Evolutionary conservation across 1,140 invertebrate species (phyloP).

Genomic region (Zaprionus africanus): DNA sequence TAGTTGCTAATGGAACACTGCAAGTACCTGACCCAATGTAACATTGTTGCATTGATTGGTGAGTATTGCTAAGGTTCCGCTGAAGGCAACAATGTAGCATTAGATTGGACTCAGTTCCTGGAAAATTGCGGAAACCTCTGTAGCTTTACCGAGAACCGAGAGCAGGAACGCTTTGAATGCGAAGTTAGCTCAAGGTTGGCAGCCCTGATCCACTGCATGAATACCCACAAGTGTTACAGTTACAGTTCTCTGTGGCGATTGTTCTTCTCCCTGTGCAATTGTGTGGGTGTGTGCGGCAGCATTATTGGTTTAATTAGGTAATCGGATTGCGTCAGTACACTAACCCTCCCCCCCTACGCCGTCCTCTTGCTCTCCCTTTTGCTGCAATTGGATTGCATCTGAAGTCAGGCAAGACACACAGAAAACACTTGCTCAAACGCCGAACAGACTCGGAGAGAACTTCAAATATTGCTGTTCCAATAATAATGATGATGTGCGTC

Average conservation of each 20-base stretch:
- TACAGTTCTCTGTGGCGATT: background rate
- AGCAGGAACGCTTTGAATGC: too few species aligned
- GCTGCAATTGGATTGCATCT: conserved; percentile 27
- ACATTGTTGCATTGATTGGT: too few species aligned
- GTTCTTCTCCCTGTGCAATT: conserved; percentile 11
- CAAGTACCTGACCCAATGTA: too few species aligned
- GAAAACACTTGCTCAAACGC: conserved; percentile 28
- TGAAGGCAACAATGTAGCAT: too few species aligned
- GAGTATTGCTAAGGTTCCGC: too few species aligned
- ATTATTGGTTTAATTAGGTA: conserved; percentile 57
- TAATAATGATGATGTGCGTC: conserved; percentile 4
- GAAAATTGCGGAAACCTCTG: too few species aligned
- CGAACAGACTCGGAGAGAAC: conserved; percentile 8
- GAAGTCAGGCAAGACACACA: background rate
- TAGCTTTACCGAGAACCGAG: background rate
- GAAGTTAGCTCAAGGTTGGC: conserved; percentile 15
- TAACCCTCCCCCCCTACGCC: background rate
- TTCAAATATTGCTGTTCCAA: conserved; percentile 5
- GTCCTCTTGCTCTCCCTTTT: too few species aligned
- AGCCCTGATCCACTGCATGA: background rate
- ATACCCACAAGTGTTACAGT: conserved; percentile 43
- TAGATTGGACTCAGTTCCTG: too few species aligned
- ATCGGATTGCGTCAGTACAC: conserved; percentile 35
- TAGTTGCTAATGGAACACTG: too few species aligned
- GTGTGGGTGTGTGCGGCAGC: conserved; percentile 18